A percentile compares a stretch with the other conserved stretches of the same genome.
These are phyloP conservation scores for Hydrolagus colliei DNA, from an alignment of 2,797 vertebrate genomes.

Conservation along the genomic window DNA sequence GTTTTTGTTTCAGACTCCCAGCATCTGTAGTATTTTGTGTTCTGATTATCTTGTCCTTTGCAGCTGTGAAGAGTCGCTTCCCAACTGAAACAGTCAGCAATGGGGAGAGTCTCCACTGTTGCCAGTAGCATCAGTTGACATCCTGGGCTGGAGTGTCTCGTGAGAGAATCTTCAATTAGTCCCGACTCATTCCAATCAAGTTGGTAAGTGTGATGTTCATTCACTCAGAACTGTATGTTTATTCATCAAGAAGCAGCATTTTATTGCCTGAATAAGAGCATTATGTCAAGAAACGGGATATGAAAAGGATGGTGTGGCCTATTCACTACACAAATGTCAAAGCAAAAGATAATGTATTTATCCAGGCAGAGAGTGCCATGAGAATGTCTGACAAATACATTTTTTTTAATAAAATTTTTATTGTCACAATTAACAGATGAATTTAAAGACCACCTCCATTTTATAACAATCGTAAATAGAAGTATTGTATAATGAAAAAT, in stretches of 20 bases:
- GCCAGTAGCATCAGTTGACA: not conserved
- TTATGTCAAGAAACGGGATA: not conserved
- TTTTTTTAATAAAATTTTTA: not conserved
- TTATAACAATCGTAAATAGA: not conserved
- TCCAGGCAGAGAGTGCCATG: not conserved
- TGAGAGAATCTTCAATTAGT: not conserved
- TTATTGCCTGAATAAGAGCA: not conserved
- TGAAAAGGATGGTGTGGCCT: not conserved
- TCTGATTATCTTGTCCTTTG: not conserved
- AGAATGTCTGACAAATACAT: not conserved
- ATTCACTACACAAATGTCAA: too few relatives aligned
- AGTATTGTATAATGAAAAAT: not conserved
- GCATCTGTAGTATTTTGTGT: too few relatives aligned
- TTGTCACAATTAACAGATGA: not conserved
- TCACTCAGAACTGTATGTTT: not conserved
- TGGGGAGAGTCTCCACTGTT: not conserved
- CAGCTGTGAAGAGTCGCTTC: not conserved
- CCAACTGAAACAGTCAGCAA: not conserved
- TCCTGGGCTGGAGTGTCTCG: not conserved
- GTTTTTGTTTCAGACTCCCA: too few relatives aligned
- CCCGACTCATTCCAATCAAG: not conserved
- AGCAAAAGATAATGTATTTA: not conserved
- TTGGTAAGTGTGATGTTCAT: not conserved
- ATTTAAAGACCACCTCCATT: not conserved
- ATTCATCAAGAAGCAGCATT: not conserved